phyloP scores from a whole-genome alignment of 2,797 vertebrate genomes.

The Gephyroberyx darwinii region DNA sequence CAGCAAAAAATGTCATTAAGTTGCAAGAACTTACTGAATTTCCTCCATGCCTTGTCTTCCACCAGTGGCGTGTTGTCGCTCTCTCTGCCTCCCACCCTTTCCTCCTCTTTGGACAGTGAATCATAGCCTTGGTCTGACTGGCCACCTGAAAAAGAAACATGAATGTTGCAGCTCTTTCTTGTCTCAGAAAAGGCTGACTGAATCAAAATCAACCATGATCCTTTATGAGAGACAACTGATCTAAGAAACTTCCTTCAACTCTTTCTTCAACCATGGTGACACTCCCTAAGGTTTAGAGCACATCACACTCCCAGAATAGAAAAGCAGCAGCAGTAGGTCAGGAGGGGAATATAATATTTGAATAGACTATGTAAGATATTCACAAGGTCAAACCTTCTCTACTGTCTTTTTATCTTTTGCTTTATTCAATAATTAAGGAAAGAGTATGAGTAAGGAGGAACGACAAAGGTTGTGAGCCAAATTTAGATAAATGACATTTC shows the following conservation, averaged over 20 bases:
- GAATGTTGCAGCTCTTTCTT: not conserved
- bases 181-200: slow-evolving; percentile 18
- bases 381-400: slow-evolving; percentile 46
- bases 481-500: not conserved
- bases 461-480: slow-evolving; percentile 13
- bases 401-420: slow-evolving; percentile 7
- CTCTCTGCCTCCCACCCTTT: slow-evolving; percentile 83
- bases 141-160: slow-evolving; percentile 81
- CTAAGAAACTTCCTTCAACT: slow-evolving; percentile 45
- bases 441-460: slow-evolving; percentile 18
- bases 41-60: slow-evolving; percentile 86
- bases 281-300: slow-evolving; percentile 46
- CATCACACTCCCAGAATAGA: slow-evolving; percentile 62
- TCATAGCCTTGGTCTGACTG: slow-evolving; percentile 92
- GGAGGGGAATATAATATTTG: slow-evolving; percentile 23
- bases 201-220: slow-evolving; percentile 12
- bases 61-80: slow-evolving; percentile 77
- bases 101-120: slow-evolving; percentile 91
- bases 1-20: slow-evolving; percentile 13
- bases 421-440: slow-evolving; percentile 12
- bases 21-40: slow-evolving; percentile 80
- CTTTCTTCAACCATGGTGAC: slow-evolving; percentile 38
- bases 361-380: slow-evolving; percentile 37
- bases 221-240: slow-evolving; percentile 57
- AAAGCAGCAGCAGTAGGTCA: slow-evolving; percentile 37